Percentiles rank a stretch among this genome's conserved stretches.
These are phyloP conservation scores for Drosophila equinoxialis DNA, from an alignment of 1,140 invertebrate genomes.

Conservation along the genomic window DNA sequence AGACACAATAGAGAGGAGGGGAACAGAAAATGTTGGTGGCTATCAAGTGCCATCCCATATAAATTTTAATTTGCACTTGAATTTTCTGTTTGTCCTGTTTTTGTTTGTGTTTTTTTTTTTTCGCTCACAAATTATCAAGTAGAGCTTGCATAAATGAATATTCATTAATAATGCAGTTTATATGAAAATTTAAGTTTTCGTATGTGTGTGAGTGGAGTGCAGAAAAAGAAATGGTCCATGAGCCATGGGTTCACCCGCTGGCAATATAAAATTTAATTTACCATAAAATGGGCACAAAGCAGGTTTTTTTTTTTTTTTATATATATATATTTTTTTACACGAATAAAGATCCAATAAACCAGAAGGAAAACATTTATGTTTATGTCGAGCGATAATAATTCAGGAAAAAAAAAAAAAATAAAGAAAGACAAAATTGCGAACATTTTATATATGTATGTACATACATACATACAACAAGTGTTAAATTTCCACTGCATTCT, in stretches of 20 bases:
- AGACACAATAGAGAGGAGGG: conserved; percentile 33
- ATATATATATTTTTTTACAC: not conserved
- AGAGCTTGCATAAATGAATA: not conserved
- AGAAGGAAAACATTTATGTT: conserved; percentile 10
- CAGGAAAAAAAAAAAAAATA: not conserved
- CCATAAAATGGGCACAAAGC: conserved; percentile 34
- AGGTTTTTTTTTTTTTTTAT: not conserved
- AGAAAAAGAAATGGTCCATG: not conserved
- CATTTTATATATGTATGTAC: not conserved
- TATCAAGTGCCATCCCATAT: conserved; percentile 37
- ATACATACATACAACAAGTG: not conserved
- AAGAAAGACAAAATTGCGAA: not conserved
- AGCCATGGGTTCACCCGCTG: conserved; percentile 20
- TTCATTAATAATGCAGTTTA: not conserved
- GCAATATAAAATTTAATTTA: conserved; percentile 44
- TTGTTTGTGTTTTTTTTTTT: conserved; percentile 17
- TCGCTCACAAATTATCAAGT: conserved; percentile 1
- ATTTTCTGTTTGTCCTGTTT: conserved; percentile 31
- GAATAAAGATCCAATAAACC: conserved; percentile 41
- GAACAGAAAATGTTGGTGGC: not conserved
- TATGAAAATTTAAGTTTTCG: not conserved
- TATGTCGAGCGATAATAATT: not conserved
- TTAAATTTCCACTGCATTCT: not conserved
- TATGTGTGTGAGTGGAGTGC: not conserved
- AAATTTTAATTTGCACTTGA: conserved; percentile 38